A percentile compares a stretch with the other conserved stretches of the same genome.
Conservation (phyloP, 2,113 vertebrate genomes). For the Pteruthius melanotis region DNA sequence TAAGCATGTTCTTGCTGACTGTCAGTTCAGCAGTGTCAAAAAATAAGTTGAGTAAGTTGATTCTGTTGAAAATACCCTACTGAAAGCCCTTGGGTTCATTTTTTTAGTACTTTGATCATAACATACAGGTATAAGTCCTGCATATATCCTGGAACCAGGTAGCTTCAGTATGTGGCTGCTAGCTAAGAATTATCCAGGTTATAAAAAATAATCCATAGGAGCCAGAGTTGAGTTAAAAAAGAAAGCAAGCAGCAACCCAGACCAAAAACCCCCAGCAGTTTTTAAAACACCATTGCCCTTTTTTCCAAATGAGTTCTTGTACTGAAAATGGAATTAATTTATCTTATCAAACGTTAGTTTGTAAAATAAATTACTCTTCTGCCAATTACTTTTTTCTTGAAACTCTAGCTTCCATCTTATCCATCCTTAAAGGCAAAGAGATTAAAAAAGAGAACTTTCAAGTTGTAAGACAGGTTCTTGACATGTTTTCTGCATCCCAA, state of each 20-base stretch:
- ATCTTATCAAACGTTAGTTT: background rate
- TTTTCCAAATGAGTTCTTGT: background rate
- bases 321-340: background rate
- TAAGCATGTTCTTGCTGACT: background rate
- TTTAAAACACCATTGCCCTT: background rate
- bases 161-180: background rate
- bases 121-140: background rate
- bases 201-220: background rate
- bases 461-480: background rate
- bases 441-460: background rate
- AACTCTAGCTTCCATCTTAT: background rate
- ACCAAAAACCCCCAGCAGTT: background rate
- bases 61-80: background rate
- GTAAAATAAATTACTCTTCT: background rate
- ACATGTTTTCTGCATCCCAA: background rate
- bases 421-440: background rate
- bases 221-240: background rate
- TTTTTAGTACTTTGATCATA: background rate
- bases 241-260: background rate
- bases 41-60: background rate
- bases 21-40: background rate
- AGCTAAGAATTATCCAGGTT: background rate
- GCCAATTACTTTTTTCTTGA: background rate
- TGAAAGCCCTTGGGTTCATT: background rate
- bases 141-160: background rate